Conservation (phyloP, 1,140 invertebrate genomes). For the Latrodectus geometricus region DNA sequence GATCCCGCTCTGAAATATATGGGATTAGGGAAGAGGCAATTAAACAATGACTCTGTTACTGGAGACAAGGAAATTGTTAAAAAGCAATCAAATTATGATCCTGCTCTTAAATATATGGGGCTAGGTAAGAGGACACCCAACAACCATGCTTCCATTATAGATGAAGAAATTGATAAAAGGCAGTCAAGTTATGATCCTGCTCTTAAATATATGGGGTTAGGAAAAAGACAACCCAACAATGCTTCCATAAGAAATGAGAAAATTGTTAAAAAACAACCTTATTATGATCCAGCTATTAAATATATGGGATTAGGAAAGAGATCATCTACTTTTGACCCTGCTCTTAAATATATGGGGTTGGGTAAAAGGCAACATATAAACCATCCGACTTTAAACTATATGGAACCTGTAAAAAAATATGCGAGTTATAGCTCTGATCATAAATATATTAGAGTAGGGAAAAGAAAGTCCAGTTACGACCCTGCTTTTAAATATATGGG, state of each 20-base stretch:
- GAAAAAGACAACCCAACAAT: conserved; percentile 20
- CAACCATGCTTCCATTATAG: background rate
- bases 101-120: conserved; percentile 17
- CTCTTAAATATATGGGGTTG: conserved; percentile 16
- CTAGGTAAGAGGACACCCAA: conserved; percentile 2
- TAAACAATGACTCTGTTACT: conserved; percentile 32
- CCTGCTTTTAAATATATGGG: conserved; percentile 42
- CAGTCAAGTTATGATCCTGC: background rate
- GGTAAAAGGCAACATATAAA: background rate
- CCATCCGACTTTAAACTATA: background rate
- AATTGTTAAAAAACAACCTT: background rate
- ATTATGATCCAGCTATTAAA: conserved; percentile 39
- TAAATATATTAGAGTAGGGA: background rate
- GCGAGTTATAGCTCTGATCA: background rate
- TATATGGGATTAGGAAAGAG: conserved; percentile 14
- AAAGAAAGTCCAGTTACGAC: conserved; percentile 25
- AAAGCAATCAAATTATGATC: background rate
- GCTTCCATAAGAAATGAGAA: background rate
- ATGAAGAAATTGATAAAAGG: conserved; percentile 12
- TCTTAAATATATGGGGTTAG: conserved; percentile 10
- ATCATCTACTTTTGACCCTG: background rate
- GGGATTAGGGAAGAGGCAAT: conserved; percentile 23
- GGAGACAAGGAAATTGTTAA: conserved; percentile 42
- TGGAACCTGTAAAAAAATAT: background rate
- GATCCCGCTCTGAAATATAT: conserved; percentile 3